A percentile compares a stretch with the other conserved stretches of the same genome.
Evolutionary conservation across 92 coral and sea anemone genomes (phyloP).

Genomic region (Paramuricea clavata): DNA sequence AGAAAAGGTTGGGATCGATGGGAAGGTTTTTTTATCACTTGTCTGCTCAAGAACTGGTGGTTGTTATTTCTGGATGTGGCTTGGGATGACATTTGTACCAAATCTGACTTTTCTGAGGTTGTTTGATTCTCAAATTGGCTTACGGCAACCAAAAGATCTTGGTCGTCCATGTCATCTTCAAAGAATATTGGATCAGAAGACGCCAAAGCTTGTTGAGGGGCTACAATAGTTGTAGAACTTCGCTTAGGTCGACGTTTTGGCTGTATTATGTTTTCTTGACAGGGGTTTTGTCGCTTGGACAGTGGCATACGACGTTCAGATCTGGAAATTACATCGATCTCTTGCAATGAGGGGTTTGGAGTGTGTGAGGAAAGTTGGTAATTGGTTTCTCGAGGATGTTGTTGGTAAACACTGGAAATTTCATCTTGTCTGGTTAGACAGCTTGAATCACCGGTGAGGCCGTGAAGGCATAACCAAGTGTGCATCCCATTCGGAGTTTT

Average conservation of each 20-base stretch:
- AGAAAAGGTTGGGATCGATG: neutral
- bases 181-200: neutral
- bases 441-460: constrained; percentile 6
- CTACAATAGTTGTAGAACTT: neutral
- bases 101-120: too few species aligned
- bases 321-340: neutral
- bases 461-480: neutral
- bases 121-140: neutral
- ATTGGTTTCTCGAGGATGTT: neutral
- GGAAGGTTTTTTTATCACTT: neutral
- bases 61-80: neutral
- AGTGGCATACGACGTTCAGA: neutral
- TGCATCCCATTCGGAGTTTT: neutral
- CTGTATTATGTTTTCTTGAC: neutral
- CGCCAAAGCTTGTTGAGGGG: neutral
- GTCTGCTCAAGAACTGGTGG: neutral
- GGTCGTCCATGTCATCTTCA: neutral
- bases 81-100: too few species aligned
- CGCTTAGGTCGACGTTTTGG: neutral
- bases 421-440: neutral
- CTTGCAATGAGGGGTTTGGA: neutral
- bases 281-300: neutral
- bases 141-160: neutral
- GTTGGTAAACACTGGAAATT: neutral
- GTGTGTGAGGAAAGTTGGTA: neutral